Base-by-base conservation (phyloP, 2,888 invertebrate genomes). In the Lasioglossum leucozonium region DNA sequence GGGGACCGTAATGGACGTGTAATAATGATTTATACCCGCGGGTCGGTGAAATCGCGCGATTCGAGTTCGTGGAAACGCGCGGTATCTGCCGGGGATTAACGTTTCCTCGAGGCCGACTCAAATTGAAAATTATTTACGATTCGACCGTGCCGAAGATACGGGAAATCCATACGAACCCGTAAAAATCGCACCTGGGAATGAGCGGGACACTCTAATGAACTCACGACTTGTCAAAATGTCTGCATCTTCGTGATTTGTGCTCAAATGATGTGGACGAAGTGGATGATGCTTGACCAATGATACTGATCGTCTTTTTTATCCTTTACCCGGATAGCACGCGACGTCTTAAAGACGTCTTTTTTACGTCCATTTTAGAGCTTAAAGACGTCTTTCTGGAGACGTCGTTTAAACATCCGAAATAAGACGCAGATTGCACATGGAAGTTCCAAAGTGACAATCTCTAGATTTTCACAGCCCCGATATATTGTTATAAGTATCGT, bases 21-120 rank as follows among this genome's bases (percentile, higher is more conserved):
- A 84, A 85, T 79, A 85, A 84, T 85, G 84, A 85, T 85, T 79
- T 72, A 84, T 79, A 77, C 34, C 51, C 75, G 47, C 55, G 44
- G 30, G 40, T 65, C 78, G 47, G 71, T 58, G 62, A 62, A 82
- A 62, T 82, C 51, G 74, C 42, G 62, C 58, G 47, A 58, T n/a
- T 74, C 47, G 18, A 18, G n/a, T 72, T 72, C 40, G 40, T 72
- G 34, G 72, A 72, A 72, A 72, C 26, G 30, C 67, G 67, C n/a
- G 67, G 34, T 67, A 67, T 67, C 67, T 37, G 67, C 37, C 22
- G 67, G 40, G 22, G 8, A n/a, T 67, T 67, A 67, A n/a, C 67
- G 37, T 67, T 67, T 67, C 10, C 22, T 67, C 22, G 22, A 22
- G 67, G 37, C 67, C 67, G 11, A 11, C 37, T 67, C n/a, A 67